Evolutionary conservation across 2,888 invertebrate genomes (phyloP), one percentile per base, ranked within the genome.

Genomic region (Teinopalpus imperialis): DNA sequence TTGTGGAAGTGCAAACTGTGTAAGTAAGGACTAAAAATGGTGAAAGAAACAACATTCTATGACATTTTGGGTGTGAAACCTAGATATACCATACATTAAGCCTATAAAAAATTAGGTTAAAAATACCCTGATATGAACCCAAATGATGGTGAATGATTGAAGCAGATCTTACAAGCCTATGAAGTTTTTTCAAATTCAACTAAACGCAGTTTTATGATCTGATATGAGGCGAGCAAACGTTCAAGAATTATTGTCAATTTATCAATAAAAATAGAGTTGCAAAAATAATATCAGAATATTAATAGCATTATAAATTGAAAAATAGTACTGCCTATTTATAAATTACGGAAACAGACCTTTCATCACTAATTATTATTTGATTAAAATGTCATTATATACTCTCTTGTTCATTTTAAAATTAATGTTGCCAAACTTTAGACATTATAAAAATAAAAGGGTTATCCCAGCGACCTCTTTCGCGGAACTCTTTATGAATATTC

Each of bases 61-160:
- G 98, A 99, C 74, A 91, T 97, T 55, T 89, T 99, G 60, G 97
- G 98, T 37, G 98, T 99, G 0, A 95, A 96, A 68, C 97, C 98
- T 2, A 93, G 80, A 54, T 95, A 97, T 62, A 92, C 93, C 1
- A 91, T 91, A 51, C 97, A 97, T 60, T 99, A 98, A 80, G 98
- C 98, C 0, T 98, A 98, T 80, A 92, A 97, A 68, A 98, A 98
- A 81, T 83, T 98, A 51, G 98, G 98, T 3, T 89, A 99, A 12
- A 98, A 99, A 79, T 99, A 99, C 76, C 99, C 99, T 2, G 99
- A 99, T 85, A 97, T 96, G 89, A 99, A 99, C 86, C 98, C 99
- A 27, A 96, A 97, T 91, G 98, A 97, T 83, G 98, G 97, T 41
- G 98, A 98, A 74, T 93, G 91, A 90, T 99, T 99, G 82, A 99